A percentile compares a stretch with the other conserved stretches of the same genome.
Conservation (phyloP, 2,113 vertebrate genomes). For the Platichthys stellatus region DNA sequence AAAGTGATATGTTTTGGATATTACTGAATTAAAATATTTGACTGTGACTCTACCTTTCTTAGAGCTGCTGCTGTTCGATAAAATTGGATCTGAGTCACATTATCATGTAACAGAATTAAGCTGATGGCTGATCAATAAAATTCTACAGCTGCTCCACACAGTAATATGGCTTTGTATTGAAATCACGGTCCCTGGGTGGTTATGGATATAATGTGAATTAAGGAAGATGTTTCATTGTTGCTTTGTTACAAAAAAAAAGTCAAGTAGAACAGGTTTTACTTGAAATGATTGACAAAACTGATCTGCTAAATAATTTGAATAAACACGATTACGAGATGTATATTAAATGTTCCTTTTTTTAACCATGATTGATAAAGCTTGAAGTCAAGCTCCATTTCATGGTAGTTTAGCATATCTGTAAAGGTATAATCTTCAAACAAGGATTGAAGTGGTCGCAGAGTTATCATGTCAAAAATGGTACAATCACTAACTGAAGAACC, state of each 20-base stretch:
- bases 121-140: neutral
- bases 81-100: constrained; percentile 8
- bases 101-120: neutral
- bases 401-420: neutral
- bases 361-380: neutral
- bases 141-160: constrained; percentile 11
- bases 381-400: neutral
- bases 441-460: neutral
- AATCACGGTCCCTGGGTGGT: constrained; percentile 18
- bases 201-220: constrained; percentile 39
- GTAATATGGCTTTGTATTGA: neutral
- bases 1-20: constrained; percentile 62
- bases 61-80: neutral
- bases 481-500: constrained; percentile 7
- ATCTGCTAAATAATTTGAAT: neutral
- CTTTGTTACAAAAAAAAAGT: neutral
- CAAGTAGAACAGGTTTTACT: neutral
- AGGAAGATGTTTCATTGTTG: constrained; percentile 51
- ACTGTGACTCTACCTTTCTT: neutral
- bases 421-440: neutral
- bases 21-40: neutral
- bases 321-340: neutral
- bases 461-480: neutral
- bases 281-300: neutral
- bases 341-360: neutral